These are phyloP conservation scores for Grapholita molesta DNA, from an alignment of 1,140 invertebrate species.

Conservation along the genomic window DNA sequence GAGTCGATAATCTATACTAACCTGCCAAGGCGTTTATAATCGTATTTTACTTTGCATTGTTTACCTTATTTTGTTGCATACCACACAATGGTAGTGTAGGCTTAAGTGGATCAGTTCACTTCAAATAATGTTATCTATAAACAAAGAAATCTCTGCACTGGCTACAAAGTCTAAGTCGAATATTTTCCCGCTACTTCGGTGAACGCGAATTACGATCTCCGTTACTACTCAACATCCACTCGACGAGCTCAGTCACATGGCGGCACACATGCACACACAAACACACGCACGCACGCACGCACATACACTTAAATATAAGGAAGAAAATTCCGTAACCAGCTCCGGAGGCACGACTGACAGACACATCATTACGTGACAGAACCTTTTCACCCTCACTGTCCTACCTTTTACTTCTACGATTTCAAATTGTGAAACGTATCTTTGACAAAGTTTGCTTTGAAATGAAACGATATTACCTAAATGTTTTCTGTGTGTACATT, in stretches of 20 bases:
- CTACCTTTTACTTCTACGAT: not conserved
- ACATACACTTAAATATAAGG: slow-evolving; percentile 27
- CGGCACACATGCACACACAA: too few species aligned
- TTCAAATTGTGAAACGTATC: not conserved
- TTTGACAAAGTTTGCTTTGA: not conserved
- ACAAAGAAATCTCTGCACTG: too few species aligned
- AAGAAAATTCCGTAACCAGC: slow-evolving; percentile 51
- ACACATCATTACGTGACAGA: slow-evolving; percentile 64
- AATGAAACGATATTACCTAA: not conserved
- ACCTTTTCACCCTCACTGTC: slow-evolving; percentile 46
- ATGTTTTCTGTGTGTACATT: not conserved
- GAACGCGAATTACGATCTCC: not conserved
- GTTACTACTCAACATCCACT: not conserved
- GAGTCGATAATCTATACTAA: too few species aligned
- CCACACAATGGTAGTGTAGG: too few species aligned
- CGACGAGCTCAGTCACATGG: not conserved
- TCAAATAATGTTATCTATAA: not conserved
- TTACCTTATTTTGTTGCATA: too few species aligned
- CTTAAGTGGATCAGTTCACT: too few species aligned
- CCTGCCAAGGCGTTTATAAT: too few species aligned
- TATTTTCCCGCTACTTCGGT: not conserved
- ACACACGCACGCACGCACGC: not conserved
- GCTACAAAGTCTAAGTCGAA: not conserved
- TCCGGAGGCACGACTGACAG: slow-evolving; percentile 52
- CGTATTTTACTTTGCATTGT: too few species aligned